These are phyloP conservation scores for Mimumesa dahlbomi DNA, from an alignment of 2,888 invertebrate genomes.

Conservation along the genomic window DNA sequence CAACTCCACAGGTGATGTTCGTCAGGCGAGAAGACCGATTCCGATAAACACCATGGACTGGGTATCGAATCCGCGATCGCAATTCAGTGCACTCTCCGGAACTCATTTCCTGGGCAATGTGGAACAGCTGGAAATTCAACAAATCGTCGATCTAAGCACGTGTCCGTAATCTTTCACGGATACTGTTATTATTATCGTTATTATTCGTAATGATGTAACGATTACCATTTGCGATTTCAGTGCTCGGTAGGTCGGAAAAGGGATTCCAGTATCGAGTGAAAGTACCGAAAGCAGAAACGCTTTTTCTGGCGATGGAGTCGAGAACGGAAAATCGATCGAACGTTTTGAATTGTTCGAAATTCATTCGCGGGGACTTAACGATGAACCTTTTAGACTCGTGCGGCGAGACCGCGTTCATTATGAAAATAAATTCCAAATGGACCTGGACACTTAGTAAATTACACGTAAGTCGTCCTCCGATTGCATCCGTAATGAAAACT, in stretches of 20 bases:
- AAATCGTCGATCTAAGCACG: constrained; percentile 89
- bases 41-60: constrained; percentile 84
- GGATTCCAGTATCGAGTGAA: constrained; percentile 88
- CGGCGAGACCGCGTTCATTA: constrained; percentile 90
- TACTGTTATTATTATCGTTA: background rate
- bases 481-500: background rate
- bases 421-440: constrained; percentile 78
- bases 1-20: constrained; percentile 12
- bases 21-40: constrained; percentile 75
- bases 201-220: background rate
- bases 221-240: constrained; percentile 73
- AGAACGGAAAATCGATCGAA: constrained; percentile 83
- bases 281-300: constrained; percentile 87
- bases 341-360: constrained; percentile 86
- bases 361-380: constrained; percentile 82
- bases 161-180: constrained; percentile 81
- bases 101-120: constrained; percentile 87
- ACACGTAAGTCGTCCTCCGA: constrained; percentile 68
- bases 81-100: constrained; percentile 85
- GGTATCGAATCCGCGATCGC: constrained; percentile 82
- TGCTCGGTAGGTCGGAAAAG: constrained; percentile 84
- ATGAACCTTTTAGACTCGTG: constrained; percentile 91
- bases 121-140: constrained; percentile 87
- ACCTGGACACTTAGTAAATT: constrained; percentile 66
- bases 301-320: constrained; percentile 88